These are phyloP conservation scores for Embidobia sp. DNA, from an alignment of 2,888 invertebrate species.

Conservation along the genomic window DNA sequence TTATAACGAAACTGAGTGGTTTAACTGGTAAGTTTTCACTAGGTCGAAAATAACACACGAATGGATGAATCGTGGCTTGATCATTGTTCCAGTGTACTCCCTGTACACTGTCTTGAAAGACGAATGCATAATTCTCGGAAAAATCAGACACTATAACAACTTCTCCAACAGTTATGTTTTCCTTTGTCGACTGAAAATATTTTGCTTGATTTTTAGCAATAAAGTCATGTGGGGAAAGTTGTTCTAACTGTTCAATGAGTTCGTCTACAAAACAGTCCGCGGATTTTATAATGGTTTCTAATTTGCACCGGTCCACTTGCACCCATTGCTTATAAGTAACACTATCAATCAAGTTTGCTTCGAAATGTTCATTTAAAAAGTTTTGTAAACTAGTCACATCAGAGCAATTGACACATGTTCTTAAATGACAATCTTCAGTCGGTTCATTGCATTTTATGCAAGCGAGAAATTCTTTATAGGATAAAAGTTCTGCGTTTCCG, in stretches of 20 bases:
- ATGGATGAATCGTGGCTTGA: too few species aligned
- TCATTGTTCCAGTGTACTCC: too few species aligned
- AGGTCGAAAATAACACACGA: too few species aligned
- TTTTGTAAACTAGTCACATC: conserved; percentile 2
- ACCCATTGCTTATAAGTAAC: conserved; percentile 23
- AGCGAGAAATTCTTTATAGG: conserved; percentile 12
- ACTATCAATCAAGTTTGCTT: neutral
- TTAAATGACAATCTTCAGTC: conserved; percentile 22
- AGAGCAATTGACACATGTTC: conserved; percentile 4
- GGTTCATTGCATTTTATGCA: conserved; percentile 2
- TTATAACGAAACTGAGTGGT: too few species aligned
- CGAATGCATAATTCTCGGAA: too few species aligned
- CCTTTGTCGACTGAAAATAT: neutral
- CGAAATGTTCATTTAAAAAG: conserved; percentile 1
- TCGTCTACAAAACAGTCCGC: neutral
- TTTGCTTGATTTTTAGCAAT: neutral
- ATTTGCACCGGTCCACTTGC: too few species aligned
- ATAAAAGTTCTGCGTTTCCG: neutral
- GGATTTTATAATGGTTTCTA: neutral
- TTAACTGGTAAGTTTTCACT: neutral
- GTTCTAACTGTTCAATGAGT: neutral
- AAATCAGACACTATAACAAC: too few species aligned
- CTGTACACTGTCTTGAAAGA: too few species aligned
- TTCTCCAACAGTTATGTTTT: too few species aligned
- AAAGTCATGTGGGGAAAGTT: neutral